phyloP scores from a whole-genome alignment of 2,888 invertebrate genomes.

The Watsonalla binaria region DNA sequence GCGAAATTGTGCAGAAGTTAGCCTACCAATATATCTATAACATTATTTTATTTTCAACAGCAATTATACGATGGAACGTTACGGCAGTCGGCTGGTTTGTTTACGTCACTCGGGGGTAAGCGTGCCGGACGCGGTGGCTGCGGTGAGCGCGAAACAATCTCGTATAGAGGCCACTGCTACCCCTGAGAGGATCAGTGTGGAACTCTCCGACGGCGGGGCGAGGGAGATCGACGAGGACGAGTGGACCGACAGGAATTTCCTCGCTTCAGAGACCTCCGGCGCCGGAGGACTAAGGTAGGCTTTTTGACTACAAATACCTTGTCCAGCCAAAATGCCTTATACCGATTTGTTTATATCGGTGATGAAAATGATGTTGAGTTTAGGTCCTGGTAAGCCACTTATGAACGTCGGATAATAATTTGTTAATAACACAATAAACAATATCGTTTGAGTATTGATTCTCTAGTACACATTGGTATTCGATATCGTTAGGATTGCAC shows the following conservation, averaged over 20 bases:
- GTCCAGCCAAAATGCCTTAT: too few species aligned
- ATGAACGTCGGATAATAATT: too few species aligned
- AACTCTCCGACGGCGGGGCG: constrained; percentile 57
- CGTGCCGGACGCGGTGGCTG: constrained; percentile 35
- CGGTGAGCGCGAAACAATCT: constrained; percentile 9
- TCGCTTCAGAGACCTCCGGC: constrained; percentile 83
- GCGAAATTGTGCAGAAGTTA: too few species aligned
- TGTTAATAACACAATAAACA: too few species aligned
- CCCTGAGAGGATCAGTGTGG: constrained; percentile 63
- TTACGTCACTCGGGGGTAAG: constrained; percentile 53
- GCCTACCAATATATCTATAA: too few species aligned
- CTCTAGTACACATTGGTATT: too few species aligned
- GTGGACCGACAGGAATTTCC: constrained; percentile 96
- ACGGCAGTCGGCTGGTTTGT: constrained; percentile 58
- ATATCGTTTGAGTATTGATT: too few species aligned
- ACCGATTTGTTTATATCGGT: too few species aligned
- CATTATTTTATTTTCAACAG: constrained; percentile 23
- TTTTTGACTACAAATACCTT: neutral
- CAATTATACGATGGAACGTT: constrained; percentile 63
- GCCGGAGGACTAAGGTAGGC: constrained; percentile 59
- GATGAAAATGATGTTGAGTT: too few species aligned
- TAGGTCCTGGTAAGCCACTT: too few species aligned
- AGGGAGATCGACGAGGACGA: constrained; percentile 95
- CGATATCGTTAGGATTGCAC: too few species aligned
- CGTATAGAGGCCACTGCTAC: constrained; percentile 29